phyloP scores from a whole-genome alignment of 2,797 vertebrate species.

The Cyprinella venusta region DNA sequence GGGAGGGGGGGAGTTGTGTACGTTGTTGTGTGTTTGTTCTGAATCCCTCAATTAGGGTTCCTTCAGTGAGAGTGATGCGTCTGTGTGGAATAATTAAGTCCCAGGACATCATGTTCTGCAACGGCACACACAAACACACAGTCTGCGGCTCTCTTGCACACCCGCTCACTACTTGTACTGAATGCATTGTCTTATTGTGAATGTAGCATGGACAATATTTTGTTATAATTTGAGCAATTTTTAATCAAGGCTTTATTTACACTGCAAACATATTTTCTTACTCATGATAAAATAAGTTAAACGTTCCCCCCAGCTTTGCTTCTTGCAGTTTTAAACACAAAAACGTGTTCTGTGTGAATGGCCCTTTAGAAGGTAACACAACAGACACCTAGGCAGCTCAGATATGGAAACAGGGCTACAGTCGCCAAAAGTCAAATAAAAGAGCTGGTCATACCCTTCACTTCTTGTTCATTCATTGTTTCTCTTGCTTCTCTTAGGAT shows the following conservation, averaged over 20 bases:
- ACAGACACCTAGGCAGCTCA: not conserved
- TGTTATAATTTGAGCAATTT: not conserved
- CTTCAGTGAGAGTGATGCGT: conserved; percentile 48
- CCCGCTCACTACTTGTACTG: not conserved
- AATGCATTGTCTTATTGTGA: not conserved
- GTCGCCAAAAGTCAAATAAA: not conserved
- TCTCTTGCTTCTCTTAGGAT: conserved; percentile 1
- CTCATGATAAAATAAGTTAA: no score
- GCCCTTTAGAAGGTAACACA: not conserved
- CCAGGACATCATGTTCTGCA: conserved; percentile 52
- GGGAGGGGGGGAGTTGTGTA: conserved; percentile 55
- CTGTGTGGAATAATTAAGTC: conserved; percentile 60
- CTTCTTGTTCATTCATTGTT: not conserved
- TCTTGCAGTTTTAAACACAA: not conserved
- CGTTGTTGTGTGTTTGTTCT: conserved; percentile 57
- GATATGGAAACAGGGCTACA: not conserved
- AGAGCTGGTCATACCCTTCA: not conserved
- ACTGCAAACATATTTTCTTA: not conserved
- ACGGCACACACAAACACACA: conserved; percentile 38
- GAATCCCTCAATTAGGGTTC: conserved; percentile 63
- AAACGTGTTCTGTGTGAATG: not conserved
- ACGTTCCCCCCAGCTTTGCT: no score
- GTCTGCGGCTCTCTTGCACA: not conserved
- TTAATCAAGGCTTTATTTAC: not conserved
- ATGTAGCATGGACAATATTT: not conserved